These are phyloP conservation scores for Anguilla pacifica DNA, from an alignment of 2,797 vertebrate genomes.

Conservation along the genomic window DNA sequence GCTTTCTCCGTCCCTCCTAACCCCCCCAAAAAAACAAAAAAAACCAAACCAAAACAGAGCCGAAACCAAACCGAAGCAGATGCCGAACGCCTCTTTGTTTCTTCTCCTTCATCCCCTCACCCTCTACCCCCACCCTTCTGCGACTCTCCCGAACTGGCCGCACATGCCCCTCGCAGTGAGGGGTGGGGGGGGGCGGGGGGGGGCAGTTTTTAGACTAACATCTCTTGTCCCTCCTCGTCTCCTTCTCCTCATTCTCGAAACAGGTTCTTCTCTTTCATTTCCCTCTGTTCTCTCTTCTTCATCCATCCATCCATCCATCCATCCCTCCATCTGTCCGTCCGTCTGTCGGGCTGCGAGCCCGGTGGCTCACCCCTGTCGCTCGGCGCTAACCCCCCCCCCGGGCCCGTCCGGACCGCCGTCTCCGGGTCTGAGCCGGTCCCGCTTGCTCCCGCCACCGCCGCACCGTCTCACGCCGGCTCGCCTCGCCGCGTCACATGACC, in stretches of 20 bases:
- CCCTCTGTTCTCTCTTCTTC: background rate
- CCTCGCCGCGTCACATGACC: background rate
- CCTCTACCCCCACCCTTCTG: constrained; percentile 39
- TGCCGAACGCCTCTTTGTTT: background rate
- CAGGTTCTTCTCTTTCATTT: background rate
- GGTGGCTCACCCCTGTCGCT: background rate
- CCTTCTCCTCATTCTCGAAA: background rate
- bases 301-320: background rate
- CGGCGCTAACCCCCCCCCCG: too few species aligned
- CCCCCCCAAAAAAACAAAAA: background rate
- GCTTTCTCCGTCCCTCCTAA: constrained; percentile 42
- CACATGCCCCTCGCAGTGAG: background rate
- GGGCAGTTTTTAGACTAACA: background rate
- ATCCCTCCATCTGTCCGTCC: background rate
- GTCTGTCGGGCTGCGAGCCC: background rate
- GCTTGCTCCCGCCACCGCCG: background rate
- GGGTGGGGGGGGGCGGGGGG: constrained; percentile 29
- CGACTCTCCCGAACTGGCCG: constrained; percentile 26
- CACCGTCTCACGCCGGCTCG: too few species aligned
- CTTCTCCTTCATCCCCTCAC: background rate
- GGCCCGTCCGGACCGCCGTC: background rate
- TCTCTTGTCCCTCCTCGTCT: background rate
- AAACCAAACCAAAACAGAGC: constrained; percentile 11
- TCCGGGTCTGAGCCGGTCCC: background rate
- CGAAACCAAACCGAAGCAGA: background rate